These are phyloP conservation scores for Isichthys henryi DNA, from an alignment of 2,113 vertebrate species.

Conservation along the genomic window DNA sequence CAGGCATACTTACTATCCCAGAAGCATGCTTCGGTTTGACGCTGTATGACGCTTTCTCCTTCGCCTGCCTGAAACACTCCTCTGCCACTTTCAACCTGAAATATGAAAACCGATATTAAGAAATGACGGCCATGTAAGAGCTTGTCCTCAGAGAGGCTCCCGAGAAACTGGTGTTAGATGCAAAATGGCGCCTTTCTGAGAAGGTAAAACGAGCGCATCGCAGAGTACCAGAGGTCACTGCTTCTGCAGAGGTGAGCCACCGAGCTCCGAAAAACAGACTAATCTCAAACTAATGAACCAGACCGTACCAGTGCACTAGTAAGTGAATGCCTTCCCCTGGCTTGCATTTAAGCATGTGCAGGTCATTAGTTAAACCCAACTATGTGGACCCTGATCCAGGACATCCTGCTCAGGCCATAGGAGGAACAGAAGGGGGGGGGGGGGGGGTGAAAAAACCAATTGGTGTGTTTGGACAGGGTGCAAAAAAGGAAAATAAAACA, in stretches of 20 bases:
- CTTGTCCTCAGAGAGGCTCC: neutral
- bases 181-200: neutral
- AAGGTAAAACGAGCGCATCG: neutral
- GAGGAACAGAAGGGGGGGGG: neutral
- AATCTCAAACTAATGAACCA: slow-evolving; percentile 7
- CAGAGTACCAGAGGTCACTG: neutral
- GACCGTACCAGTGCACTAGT: neutral
- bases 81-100: slow-evolving; percentile 6
- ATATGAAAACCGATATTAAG: neutral
- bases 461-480: too few species aligned
- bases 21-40: slow-evolving; percentile 91
- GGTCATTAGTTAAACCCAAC: neutral
- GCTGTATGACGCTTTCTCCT: slow-evolving; percentile 85
- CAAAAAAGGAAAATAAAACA: too few species aligned
- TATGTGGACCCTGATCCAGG: neutral
- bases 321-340: neutral
- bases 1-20: slow-evolving; percentile 76
- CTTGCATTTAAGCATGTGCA: neutral
- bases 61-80: slow-evolving; percentile 52
- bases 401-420: neutral
- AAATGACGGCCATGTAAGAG: neutral
- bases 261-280: neutral
- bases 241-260: neutral
- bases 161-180: neutral
- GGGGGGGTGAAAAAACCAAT: too few species aligned